These are phyloP conservation scores for Terrapene triunguis DNA, from an alignment of 2,113 vertebrate species.

Conservation along the genomic window DNA sequence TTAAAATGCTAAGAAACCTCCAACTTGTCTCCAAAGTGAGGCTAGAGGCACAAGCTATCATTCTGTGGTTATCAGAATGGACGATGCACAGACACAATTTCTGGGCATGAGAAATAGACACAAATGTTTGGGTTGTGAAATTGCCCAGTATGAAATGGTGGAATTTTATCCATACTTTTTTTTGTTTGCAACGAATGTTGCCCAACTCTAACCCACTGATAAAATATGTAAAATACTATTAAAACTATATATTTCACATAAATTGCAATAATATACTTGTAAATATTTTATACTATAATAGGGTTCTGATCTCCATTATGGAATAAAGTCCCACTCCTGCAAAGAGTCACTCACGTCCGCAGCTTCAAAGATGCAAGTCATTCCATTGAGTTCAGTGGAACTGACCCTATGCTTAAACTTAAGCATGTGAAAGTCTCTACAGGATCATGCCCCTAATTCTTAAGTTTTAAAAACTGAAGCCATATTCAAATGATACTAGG, in stretches of 20 bases:
- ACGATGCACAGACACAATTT: not conserved
- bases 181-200: not conserved
- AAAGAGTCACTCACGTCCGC: too few species aligned
- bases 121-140: not conserved
- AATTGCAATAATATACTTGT: not conserved
- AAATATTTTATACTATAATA: not conserved
- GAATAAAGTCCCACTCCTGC: not conserved
- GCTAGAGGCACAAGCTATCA: not conserved
- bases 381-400: rapidly evolving
- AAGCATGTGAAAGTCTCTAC: not conserved
- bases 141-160: too few species aligned
- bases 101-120: rapidly evolving
- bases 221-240: not conserved
- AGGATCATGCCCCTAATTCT: not conserved
- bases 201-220: rapidly evolving
- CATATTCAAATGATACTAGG: not conserved
- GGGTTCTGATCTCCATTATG: not conserved
- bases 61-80: not conserved
- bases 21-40: not conserved
- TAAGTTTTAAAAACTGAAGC: not conserved
- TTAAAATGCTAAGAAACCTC: too few species aligned
- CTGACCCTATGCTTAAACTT: rapidly evolving
- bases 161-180: too few species aligned
- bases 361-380: rapidly evolving
- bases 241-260: not conserved